Base-by-base conservation (phyloP, 2,888 invertebrate genomes). In the Phengaris arion region DNA sequence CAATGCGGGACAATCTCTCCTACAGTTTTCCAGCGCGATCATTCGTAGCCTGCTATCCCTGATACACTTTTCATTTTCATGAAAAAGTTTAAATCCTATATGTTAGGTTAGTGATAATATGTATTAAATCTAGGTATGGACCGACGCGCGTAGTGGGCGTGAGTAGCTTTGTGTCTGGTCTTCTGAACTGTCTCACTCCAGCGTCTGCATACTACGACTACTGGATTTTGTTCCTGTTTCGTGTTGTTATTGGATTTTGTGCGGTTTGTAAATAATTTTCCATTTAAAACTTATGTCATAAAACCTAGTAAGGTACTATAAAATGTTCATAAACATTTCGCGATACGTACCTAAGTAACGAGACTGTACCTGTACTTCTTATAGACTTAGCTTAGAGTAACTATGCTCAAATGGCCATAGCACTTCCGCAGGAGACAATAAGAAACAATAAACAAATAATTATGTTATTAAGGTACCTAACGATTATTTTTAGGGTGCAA, bases 81-180 rank as follows among this genome's bases (percentile, higher is more conserved):
- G 22, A 22, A 22, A 22, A 22, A 22, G 0, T 22, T 22, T 22
- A 54, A 54, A 54, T 54, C 10, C 5, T 54, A 2, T 55, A n/a
- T 6, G n/a, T 6, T 55, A 13, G n/a, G 7, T 55, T n/a, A 22
- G 22, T 22, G 2, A 35, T 35, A 35, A 35, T 35, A 35, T 35
- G n/a, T 55, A 15, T 9, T 45, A n/a, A 70, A 79, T 77, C 46
- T 81, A 93, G 93, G 78, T 80, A 90, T 74, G 93, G 92, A 9
- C 92, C 93, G 0, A 92, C 89, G 7, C 91, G 91, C 90, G 87
- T 91, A 2, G 90, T 90, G 2, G 90, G 89, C 6, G 87, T 88
- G 35, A 82, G 91, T 45, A 92, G 92, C 2, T 80, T 91, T 69
- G 82, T 81, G 46, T 92, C 92, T 12, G 92, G 92, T 57, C 79